Base-by-base conservation (phyloP, 1,140 invertebrate species). In the Neoseiulus cucumeris region DNA sequence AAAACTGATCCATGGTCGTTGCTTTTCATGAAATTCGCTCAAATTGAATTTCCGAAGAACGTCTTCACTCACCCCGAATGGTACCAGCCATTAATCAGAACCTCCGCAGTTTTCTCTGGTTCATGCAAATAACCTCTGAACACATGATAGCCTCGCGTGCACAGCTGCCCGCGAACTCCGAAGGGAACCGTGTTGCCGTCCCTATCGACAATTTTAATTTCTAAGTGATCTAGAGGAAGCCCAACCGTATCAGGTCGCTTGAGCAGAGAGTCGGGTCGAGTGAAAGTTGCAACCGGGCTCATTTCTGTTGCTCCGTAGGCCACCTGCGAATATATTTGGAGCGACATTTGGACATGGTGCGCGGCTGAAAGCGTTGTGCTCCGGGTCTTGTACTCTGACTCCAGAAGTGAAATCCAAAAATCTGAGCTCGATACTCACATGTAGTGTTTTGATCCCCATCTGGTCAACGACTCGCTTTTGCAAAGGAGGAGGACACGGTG, bases 91-190 rank as follows among this genome's bases (percentile, higher is more conserved):
- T 76, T 65, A 9, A 77, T 79, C 1, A 94, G 78, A 0, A 80
- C 81, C 69, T 87, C 82, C 28, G 76, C 80, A 0, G 91, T 97
- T 76, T 85, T 90, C 41, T 82, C 81, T 4, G 82, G 79, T 71
- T 96, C 89, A 5, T 81, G 78, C 83, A 85, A 93, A 74, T 97
- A 98, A n/a, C 82, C 81, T 44, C 86, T 72, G 87, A 96, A 94
- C 2, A 77, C 83, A 28, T 72, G 73, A 73, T 92, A 94, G 0
- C 89, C 88, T 64, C 90, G 80, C 0, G 87, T 78, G 71, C 83
- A 85, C 1, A 95, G 74, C 75, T 97, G 92, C 0, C 93, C 93
- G 0, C 82, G 74, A 25, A 76, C 78, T 1, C 85, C 89, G 39
- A 86, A 80, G 0, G 87, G 84, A 1, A 94, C 85, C 1, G 83